These are phyloP conservation scores for Cybosia mesomella DNA, from an alignment of 2,888 invertebrate genomes.

Conservation along the genomic window DNA sequence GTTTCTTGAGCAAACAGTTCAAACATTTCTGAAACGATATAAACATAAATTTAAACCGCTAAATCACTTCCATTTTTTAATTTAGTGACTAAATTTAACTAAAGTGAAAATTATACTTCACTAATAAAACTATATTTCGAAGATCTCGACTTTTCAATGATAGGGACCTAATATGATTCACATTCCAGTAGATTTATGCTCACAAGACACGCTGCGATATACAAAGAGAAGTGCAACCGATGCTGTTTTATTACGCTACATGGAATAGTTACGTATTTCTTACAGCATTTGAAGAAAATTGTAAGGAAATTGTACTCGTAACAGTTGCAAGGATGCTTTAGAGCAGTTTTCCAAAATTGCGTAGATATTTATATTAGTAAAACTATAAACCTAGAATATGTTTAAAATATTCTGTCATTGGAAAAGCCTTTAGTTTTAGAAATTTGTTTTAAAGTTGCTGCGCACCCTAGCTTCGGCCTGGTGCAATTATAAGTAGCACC, in stretches of 20 bases:
- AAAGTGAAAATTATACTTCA: not conserved
- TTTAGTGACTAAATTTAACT: not conserved
- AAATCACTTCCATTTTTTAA: too few relatives aligned
- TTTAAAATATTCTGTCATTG: slow-evolving; percentile 43
- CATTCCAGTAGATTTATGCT: slow-evolving; percentile 60
- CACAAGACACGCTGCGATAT: slow-evolving; percentile 52
- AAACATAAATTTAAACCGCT: not conserved
- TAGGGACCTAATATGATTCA: slow-evolving; percentile 59
- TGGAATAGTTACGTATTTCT: slow-evolving; percentile 66
- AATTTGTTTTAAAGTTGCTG: too few relatives aligned
- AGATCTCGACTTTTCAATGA: slow-evolving; percentile 49
- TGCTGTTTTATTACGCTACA: slow-evolving; percentile 67
- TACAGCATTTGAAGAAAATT: slow-evolving; percentile 67
- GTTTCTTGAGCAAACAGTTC: too few relatives aligned
- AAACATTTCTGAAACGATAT: too few relatives aligned
- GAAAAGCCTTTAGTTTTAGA: slow-evolving; percentile 25
- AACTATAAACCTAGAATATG: slow-evolving; percentile 46
- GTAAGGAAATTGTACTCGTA: slow-evolving; percentile 60
- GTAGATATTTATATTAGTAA: slow-evolving; percentile 59
- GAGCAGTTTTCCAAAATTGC: slow-evolving; percentile 48
- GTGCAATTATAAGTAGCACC: too few relatives aligned
- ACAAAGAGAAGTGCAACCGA: slow-evolving; percentile 69
- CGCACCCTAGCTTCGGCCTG: too few relatives aligned
- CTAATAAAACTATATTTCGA: not conserved
- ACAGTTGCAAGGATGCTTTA: slow-evolving; percentile 55